phyloP scores from a whole-genome alignment of 2,113 vertebrate species.

The Mobula hypostoma region DNA sequence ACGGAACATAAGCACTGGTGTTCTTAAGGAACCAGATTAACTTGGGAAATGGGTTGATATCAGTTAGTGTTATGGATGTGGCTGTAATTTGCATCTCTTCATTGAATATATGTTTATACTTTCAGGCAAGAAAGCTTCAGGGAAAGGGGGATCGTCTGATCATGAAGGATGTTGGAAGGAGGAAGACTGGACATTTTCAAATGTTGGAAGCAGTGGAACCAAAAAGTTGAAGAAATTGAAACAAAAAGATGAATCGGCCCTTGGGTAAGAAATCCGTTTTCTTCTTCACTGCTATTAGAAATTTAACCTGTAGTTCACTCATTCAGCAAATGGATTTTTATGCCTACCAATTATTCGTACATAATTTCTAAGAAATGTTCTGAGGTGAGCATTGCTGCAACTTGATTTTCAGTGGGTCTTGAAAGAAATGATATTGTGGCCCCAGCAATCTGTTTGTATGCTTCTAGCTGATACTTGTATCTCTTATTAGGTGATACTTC shows the following conservation, averaged over 20 bases:
- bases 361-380: not conserved
- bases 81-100: too few relatives aligned
- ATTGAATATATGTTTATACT: not conserved
- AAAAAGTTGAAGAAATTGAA: constrained; percentile 92
- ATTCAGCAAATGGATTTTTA: constrained; percentile 1
- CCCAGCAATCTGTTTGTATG: not conserved
- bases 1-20: not conserved
- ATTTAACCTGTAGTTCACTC: not conserved
- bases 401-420: not conserved
- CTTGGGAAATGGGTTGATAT: not conserved
- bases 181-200: constrained; percentile 78
- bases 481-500: not conserved
- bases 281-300: too few relatives aligned
- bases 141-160: constrained; percentile 80
- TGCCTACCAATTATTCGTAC: not conserved
- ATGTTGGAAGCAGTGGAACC: constrained; percentile 71
- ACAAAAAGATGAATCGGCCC: constrained; percentile 81
- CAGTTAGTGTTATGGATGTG: not conserved
- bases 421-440: not conserved
- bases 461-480: not conserved
- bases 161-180: constrained; percentile 90
- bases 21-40: not conserved
- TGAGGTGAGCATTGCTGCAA: not conserved
- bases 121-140: constrained; percentile 86
- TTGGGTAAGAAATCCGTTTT: constrained; percentile 63